Percentiles rank a stretch among this genome's conserved stretches.
Evolutionary conservation across 2,797 vertebrate species (phyloP).

Genomic region (Apodemus agrarius): DNA sequence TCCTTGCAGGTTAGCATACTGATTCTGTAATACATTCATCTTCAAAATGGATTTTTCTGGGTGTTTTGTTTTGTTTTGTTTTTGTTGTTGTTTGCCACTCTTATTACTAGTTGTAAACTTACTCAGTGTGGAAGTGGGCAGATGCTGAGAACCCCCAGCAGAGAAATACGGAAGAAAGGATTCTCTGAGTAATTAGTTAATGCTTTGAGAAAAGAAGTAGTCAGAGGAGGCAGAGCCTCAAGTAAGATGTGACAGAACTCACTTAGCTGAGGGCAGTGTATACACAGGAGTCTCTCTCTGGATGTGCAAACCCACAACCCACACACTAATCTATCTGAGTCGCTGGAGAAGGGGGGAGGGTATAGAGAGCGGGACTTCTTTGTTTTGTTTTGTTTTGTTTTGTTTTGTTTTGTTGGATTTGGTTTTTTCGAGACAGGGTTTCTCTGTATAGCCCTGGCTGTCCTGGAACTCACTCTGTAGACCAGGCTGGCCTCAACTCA

Average conservation of each 20-base stretch:
- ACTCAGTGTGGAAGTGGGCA: neutral
- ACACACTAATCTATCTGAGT: neutral
- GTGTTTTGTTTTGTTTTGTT: neutral
- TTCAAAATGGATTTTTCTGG: constrained; percentile 1
- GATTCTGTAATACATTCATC: constrained; percentile 50
- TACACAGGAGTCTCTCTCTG: neutral
- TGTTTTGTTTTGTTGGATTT: too few relatives aligned
- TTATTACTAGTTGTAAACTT: constrained; percentile 4
- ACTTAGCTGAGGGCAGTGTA: neutral
- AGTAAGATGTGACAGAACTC: neutral
- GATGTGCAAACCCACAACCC: too few relatives aligned
- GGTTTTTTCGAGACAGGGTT: too few relatives aligned
- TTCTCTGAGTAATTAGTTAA: constrained; percentile 21
- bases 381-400: too few relatives aligned
- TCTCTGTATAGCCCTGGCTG: too few relatives aligned
- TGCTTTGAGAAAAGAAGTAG: neutral
- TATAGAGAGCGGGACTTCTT: neutral
- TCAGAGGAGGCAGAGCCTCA: neutral
- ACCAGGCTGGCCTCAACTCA: too few relatives aligned
- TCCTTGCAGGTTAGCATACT: neutral
- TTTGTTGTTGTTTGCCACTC: neutral
- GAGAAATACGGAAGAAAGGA: neutral
- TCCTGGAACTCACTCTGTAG: too few relatives aligned
- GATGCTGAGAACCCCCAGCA: neutral
- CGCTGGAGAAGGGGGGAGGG: neutral